Evolutionary conservation across 2,797 vertebrate species (phyloP).

Genomic region (Parotocinclus haroldoi): DNA sequence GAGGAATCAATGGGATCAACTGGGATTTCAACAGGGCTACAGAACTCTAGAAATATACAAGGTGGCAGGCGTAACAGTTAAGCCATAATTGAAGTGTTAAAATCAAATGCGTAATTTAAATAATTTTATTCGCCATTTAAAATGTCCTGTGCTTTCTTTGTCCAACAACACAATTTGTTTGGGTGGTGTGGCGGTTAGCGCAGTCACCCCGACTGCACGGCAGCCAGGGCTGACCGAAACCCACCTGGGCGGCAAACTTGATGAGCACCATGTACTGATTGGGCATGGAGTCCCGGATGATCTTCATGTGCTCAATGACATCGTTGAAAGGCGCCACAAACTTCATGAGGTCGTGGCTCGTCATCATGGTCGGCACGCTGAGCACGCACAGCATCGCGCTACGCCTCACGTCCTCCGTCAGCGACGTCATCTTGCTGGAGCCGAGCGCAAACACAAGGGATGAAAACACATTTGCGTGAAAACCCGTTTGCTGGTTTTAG

Average conservation of each 20-base stretch:
- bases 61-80: too few relatives aligned
- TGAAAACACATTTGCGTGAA: neutral
- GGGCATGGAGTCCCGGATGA: constrained; percentile 93
- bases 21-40: too few relatives aligned
- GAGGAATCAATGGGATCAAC: too few relatives aligned
- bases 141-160: too few relatives aligned
- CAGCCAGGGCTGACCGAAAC: constrained; percentile 5
- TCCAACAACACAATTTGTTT: too few relatives aligned
- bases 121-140: too few relatives aligned
- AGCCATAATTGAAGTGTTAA: too few relatives aligned
- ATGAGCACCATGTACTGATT: constrained; percentile 99
- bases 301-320: constrained; percentile 98
- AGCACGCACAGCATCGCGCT: constrained; percentile 97
- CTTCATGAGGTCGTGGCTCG: constrained; percentile 97
- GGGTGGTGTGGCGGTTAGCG: too few relatives aligned
- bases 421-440: constrained; percentile 92
- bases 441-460: neutral
- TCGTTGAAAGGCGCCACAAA: constrained; percentile 94
- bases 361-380: constrained; percentile 94
- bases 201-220: too few relatives aligned
- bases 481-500: neutral
- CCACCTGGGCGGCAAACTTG: constrained; percentile 89
- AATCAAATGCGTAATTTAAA: too few relatives aligned
- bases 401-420: constrained; percentile 87
- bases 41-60: too few relatives aligned